Evolutionary conservation across 1,140 invertebrate species (phyloP).

Genomic region (Temnothorax nylanderi): DNA sequence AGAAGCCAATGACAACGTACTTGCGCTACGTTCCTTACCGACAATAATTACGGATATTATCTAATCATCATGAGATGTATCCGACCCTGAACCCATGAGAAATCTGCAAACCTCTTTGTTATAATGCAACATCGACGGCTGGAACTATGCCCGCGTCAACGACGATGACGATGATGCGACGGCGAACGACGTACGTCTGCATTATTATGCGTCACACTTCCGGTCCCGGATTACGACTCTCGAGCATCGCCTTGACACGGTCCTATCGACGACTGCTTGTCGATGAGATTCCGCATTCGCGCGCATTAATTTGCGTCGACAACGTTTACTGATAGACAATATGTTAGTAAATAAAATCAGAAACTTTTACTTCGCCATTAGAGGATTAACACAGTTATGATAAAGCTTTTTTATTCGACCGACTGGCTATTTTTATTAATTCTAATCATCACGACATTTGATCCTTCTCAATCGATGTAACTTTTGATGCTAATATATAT

Average conservation of each 20-base stretch:
- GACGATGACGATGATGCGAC: constrained; percentile 56
- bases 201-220: constrained; percentile 71
- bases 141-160: background rate
- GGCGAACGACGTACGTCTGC: constrained; percentile 58
- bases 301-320: constrained; percentile 18
- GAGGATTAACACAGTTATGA: too few relatives aligned
- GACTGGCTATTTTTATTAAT: too few relatives aligned
- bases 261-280: constrained; percentile 20
- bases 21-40: background rate
- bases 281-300: constrained; percentile 44
- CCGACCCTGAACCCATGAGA: constrained; percentile 59
- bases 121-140: background rate
- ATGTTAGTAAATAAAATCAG: too few relatives aligned
- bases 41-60: constrained; percentile 53
- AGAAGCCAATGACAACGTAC: background rate
- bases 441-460: too few relatives aligned
- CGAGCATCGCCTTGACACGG: constrained; percentile 60
- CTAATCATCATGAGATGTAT: constrained; percentile 48
- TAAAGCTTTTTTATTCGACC: too few relatives aligned
- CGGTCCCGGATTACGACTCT: constrained; percentile 62
- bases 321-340: background rate
- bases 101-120: constrained; percentile 35
- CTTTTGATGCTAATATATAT: too few relatives aligned
- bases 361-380: too few relatives aligned
- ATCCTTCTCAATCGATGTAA: too few relatives aligned